A percentile compares a stretch with the other conserved stretches of the same genome.
phyloP scores from a whole-genome alignment of 37 sponge, comb jelly and placozoan genomes.

The Spongia lamella region DNA sequence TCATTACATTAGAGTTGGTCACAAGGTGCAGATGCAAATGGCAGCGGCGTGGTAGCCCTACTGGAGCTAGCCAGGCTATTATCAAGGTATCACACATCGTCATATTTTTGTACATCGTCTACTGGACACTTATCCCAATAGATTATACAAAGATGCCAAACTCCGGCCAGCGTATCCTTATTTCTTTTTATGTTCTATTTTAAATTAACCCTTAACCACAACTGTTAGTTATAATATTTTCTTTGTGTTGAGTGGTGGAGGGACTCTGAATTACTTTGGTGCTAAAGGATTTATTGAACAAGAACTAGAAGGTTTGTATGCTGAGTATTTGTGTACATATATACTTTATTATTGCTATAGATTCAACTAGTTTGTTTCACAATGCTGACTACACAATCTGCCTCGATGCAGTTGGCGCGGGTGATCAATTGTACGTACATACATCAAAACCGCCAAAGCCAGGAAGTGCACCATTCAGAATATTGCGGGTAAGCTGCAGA shows the following conservation, averaged over 20 bases:
- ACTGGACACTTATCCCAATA: conserved; percentile 1
- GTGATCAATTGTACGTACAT: conserved; percentile 62
- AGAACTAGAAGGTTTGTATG: conserved; percentile 53
- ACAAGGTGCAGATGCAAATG: conserved; percentile 78
- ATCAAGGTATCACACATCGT: conserved; percentile 58
- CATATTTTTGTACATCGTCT: neutral
- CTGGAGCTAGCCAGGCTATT: conserved; percentile 86
- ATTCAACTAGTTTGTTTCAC: conserved; percentile 15
- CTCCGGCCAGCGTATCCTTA: conserved; percentile 29
- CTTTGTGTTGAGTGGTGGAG: conserved; percentile 84
- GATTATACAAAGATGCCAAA: conserved; percentile 56
- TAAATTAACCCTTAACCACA: conserved; percentile 1
- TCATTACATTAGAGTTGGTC: conserved; percentile 76
- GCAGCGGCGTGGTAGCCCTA: conserved; percentile 83
- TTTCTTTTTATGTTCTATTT: neutral
- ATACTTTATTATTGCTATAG: neutral
- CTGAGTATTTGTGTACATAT: neutral
- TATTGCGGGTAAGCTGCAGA: no score
- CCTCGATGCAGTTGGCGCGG: conserved; percentile 70
- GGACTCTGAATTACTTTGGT: conserved; percentile 88
- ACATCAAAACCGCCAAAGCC: conserved; percentile 90
- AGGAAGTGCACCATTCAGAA: conserved; percentile 19
- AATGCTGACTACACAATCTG: conserved; percentile 85
- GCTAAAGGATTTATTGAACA: conserved; percentile 79
- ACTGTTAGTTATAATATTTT: conserved; percentile 64